Base-by-base conservation (phyloP, 2,888 invertebrate genomes). In the Creontiades dilutus region DNA sequence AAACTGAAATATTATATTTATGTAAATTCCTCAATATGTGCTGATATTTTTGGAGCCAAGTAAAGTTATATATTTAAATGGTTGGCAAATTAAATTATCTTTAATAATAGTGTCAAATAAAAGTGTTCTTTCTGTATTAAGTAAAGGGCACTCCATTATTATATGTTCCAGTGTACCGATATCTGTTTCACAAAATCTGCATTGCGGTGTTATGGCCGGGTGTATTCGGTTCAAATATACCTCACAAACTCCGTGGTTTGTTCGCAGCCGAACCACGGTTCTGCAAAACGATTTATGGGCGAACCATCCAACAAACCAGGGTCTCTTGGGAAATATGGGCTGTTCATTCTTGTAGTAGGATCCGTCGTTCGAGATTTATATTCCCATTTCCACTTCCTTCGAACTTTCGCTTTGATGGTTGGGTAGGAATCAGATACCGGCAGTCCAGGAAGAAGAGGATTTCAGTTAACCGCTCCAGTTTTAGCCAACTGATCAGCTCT, bases 161-260 rank as follows among this genome's bases (percentile, higher is more conserved):
- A 57, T 1, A n/a, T 57, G 57, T 57, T 57, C 57, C 57, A n/a
- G 57, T 57, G 57, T 57, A n/a, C 57, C 57, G n/a, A 16, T n/a
- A 5, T 14, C 57, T 5, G n/a, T 0, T 57, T 57, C 16, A n/a
- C 57, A 57, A 16, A 57, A 57, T 16, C 57, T 57, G 57, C 57
- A 57, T 16, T 57, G 57, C 5, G 57, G 57, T 14, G 19, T 16
- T 16, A n/a, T 57, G 12, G 12, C 57, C 0, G 57, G 57, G n/a
- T 57, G 14, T 0, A 57, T 57, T 0, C 57, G 57, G 57, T 57
- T 16, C n/a, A 57, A n/a, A n/a, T 57, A 57, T 5, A n/a, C 57
- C n/a, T n/a, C 57, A 57, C 57, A 57, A 7, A 57, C 16, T 57
- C 57, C 57, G n/a, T 57, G 57, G n/a, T 57, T 57, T 57, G 57